Evolutionary conservation across 2,113 vertebrate genomes (phyloP), one percentile per base, ranked within the genome.

Genomic region (Poecile atricapillus): DNA sequence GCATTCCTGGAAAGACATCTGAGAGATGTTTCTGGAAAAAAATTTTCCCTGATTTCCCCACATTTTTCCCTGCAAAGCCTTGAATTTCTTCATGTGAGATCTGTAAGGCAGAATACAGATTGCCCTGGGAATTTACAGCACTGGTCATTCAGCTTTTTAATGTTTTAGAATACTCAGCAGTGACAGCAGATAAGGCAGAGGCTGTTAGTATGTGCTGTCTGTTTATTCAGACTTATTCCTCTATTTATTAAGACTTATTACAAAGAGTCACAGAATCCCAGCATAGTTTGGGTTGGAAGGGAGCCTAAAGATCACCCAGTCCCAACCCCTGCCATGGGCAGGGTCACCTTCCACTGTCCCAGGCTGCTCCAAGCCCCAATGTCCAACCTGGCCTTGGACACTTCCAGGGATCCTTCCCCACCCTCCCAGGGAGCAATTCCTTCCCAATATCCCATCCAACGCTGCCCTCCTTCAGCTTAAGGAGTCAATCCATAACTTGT

Each of bases 251-350:
- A n/a, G n/a, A n/a, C 28, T 64, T 19, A 8, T 13, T 35, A 17
- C 43, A 52, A 60, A 11, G 37, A 68, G 6, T 33, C 27, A 60
- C 9, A 68, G 33, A 67, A 76, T 37, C 25, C 25, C 22, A 16
- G 37, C 30, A 39, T 30, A 30, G 21, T 43, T n/a, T 27, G 35
- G 28, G 20, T 7, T 47, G 35, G 13, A 30, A 25, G 8, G 17
- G 35, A 37, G 0, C 2, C 53, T 14, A n/a, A 53, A 68, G 8
- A 2, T 0, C 39, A 25, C 6, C 46, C 9, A 1, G 1, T 31
- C 0, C 13, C 37, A 15, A 1, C 6, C 9, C 8, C 10, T 58
- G 59, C 35, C 35, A 20, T 4, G 22, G 22, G 22, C 23, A 89
- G 28, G 46, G 69, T 53, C 47, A 27, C 55, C 46, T 76, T 0